Evolutionary conservation across 2,113 vertebrate genomes (phyloP), one percentile per base, ranked within the genome.

Genomic region (Clarias macrocephalus): DNA sequence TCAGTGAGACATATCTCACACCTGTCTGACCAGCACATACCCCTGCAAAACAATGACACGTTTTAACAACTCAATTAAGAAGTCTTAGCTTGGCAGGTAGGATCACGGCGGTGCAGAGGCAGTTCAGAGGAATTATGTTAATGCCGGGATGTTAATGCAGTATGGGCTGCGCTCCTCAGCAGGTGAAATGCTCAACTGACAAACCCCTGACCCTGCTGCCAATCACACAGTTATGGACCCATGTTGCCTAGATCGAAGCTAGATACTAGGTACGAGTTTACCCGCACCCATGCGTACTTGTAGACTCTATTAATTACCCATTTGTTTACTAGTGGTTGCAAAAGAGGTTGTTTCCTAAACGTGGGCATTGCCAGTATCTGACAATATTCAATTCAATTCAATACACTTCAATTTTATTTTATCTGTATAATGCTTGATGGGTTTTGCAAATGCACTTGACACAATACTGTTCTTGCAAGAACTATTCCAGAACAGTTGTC

Each of bases 31-130:
- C 77, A 63, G 5, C 76, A 73, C 68, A 63, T 88, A 82, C 63
- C 48, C 80, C 73, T 76, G 48, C 66, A 86, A 89, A 88, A 90
- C 88, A 85, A 87, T 84, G 89, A 88, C 88, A 90, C 79, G 94
- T 96, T 95, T 96, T 96, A 96, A 95, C 83, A 80, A 95, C 95
- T 97, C 95, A 97, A 96, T 96, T 97, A 96, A 96, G 94, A 95
- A 94, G 95, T 95, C 94, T 93, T 96, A 95, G 95, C 94, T 92
- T 93, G 94, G 95, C 95, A 92, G 92, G 87, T 92, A 94, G 94
- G 93, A 95, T 95, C 94, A 93, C 90, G 95, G 92, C 54, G 57
- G 25, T 94, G 88, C 94, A 94, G 94, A 94, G 95, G 93, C 94
- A 88, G 85, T 59, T 92, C 94, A 95, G 95, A 95, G 95, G 96